phyloP scores from a whole-genome alignment of 64 coral and sea anemone species.

The Dendronephthya gigantea region DNA sequence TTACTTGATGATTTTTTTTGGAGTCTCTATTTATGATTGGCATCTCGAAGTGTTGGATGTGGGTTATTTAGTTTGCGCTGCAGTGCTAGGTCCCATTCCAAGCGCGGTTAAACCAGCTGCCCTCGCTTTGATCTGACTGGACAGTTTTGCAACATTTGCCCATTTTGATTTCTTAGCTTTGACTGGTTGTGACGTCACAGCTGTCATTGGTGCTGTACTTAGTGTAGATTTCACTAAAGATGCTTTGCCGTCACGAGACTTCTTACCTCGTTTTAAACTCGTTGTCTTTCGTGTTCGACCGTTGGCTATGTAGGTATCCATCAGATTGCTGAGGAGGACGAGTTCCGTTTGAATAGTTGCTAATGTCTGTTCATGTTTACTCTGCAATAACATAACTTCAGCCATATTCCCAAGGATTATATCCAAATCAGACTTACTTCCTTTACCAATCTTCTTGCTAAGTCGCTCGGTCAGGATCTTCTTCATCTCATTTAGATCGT shows the following conservation, averaged over 20 bases:
- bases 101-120: neutral
- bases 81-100: neutral
- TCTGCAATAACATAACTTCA: neutral
- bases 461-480: neutral
- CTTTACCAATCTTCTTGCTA: neutral
- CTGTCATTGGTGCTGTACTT: neutral
- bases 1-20: neutral
- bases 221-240: neutral
- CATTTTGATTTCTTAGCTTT: neutral
- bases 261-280: neutral
- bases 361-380: neutral
- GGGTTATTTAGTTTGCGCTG: neutral
- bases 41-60: neutral
- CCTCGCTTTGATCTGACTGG: neutral
- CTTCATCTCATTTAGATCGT: constrained; percentile 16
- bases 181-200: neutral
- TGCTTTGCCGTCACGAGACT: neutral
- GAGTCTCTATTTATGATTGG: neutral
- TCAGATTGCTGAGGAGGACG: neutral
- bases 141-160: neutral
- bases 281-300: neutral
- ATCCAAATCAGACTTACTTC: neutral
- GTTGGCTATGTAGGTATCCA: neutral
- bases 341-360: neutral
- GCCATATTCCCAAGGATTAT: neutral